These are phyloP conservation scores for Drosophila suboccidentalis DNA, from an alignment of 2,888 invertebrate species.

Conservation along the genomic window DNA sequence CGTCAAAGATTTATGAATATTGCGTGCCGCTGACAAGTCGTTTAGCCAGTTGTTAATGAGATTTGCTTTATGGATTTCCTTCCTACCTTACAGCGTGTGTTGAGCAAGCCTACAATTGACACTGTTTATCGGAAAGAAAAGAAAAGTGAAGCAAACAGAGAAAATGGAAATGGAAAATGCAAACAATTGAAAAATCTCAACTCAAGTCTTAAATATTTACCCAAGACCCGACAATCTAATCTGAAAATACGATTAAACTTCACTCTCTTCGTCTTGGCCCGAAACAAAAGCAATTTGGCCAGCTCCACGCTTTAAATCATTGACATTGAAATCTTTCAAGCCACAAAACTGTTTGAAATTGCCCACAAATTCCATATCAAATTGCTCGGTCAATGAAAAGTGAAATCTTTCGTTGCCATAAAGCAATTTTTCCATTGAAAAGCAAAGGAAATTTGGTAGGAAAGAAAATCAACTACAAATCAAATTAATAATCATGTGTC, in stretches of 20 bases:
- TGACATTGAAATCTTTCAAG: slow-evolving; percentile 70
- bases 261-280: neutral
- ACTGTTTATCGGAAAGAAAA: slow-evolving; percentile 15
- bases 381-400: slow-evolving; percentile 62
- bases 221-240: slow-evolving; percentile 13
- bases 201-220: slow-evolving; percentile 16
- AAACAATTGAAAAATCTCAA: slow-evolving; percentile 21
- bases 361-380: slow-evolving; percentile 50
- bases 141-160: slow-evolving; percentile 12
- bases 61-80: slow-evolving; percentile 41
- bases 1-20: slow-evolving; percentile 65
- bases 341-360: slow-evolving; percentile 49
- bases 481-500: slow-evolving; percentile 80
- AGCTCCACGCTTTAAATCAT: slow-evolving; percentile 43
- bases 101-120: slow-evolving; percentile 11
- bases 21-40: slow-evolving; percentile 60
- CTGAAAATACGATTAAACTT: neutral
- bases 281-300: slow-evolving; percentile 19
- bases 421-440: slow-evolving; percentile 50
- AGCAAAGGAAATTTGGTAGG: slow-evolving; percentile 57
- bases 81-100: slow-evolving; percentile 13
- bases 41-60: slow-evolving; percentile 49
- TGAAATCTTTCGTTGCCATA: slow-evolving; percentile 58
- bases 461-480: slow-evolving; percentile 66
- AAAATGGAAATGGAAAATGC: slow-evolving; percentile 6